These are phyloP conservation scores for Anhinga rufa DNA, from an alignment of 2,113 vertebrate species.

Conservation along the genomic window DNA sequence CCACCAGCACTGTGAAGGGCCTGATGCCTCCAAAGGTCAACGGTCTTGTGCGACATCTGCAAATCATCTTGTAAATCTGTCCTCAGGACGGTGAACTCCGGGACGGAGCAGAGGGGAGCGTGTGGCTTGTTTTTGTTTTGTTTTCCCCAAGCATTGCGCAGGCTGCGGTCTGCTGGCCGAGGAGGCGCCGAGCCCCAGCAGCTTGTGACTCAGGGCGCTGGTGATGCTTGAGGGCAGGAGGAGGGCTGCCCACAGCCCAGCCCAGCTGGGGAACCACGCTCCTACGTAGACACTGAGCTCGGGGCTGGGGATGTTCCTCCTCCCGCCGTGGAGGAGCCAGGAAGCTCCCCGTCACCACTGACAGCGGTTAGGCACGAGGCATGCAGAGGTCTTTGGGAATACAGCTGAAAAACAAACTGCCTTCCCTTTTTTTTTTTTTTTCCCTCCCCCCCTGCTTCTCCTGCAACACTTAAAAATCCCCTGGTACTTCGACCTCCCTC, in stretches of 20 bases:
- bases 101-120: background rate
- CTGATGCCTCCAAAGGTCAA: background rate
- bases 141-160: background rate
- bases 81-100: accelerated
- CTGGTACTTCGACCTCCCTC: background rate
- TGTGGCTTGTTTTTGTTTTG: background rate
- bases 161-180: background rate
- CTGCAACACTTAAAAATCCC: background rate
- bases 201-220: background rate
- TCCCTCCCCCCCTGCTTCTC: no score
- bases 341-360: background rate
- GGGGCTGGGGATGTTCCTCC: background rate
- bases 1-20: background rate
- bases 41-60: background rate
- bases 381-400: background rate
- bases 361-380: background rate
- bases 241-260: background rate
- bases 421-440: background rate
- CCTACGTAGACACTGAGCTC: background rate
- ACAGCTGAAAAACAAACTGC: conserved; percentile 2
- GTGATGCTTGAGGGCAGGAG: background rate
- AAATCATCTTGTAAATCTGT: background rate
- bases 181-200: accelerated
- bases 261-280: background rate
- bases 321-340: background rate